A percentile compares a stretch with the other conserved stretches of the same genome.
phyloP scores from a whole-genome alignment of 2,113 vertebrate species.

The Thryonomys swinderianus region DNA sequence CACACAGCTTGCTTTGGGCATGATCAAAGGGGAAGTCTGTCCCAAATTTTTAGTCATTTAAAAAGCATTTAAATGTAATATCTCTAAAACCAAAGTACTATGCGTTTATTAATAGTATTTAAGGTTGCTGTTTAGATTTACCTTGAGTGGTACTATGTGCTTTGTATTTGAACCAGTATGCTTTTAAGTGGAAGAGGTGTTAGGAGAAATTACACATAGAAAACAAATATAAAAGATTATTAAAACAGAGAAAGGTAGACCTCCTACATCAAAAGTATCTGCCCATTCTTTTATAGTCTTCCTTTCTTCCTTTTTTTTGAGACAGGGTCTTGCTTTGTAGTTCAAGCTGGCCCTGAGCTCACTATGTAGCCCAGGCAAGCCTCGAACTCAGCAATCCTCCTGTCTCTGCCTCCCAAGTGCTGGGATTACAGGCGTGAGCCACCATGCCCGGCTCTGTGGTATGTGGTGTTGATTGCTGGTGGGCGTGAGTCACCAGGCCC shows the following conservation, averaged over 20 bases:
- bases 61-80: background rate
- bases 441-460: no score
- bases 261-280: background rate
- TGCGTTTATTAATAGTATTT: slow-evolving; percentile 34
- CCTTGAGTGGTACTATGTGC: background rate
- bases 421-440: no score
- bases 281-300: background rate
- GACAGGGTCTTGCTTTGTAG: no score
- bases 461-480: no score
- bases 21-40: no score
- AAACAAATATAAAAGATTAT: slow-evolving; percentile 11
- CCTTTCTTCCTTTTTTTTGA: no score
- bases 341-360: no score
- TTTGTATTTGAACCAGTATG: slow-evolving; percentile 25
- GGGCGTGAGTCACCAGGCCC: no score
- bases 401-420: no score
- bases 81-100: background rate
- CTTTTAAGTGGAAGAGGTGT: background rate
- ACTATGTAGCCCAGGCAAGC: no score
- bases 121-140: background rate
- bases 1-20: no score
- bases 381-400: no score
- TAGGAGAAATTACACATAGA: background rate
- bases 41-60: background rate
- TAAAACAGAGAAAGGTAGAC: background rate